A percentile compares a stretch with the other conserved stretches of the same genome.
Evolutionary conservation across 2,113 vertebrate genomes (phyloP).

Genomic region (Pseudorhombus dupliciocellatus): DNA sequence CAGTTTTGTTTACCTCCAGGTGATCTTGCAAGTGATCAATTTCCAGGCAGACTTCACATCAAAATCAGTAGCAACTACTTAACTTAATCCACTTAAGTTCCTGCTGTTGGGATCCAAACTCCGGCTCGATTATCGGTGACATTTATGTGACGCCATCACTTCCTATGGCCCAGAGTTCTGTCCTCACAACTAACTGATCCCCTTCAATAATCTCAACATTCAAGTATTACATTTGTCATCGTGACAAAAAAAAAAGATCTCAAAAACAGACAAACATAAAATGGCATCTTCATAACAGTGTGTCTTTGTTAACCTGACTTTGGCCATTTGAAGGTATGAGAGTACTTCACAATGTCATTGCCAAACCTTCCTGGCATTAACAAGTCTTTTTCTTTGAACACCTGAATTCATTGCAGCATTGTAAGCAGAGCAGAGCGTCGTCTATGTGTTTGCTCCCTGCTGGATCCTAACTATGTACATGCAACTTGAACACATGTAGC

Average conservation of each 20-base stretch:
- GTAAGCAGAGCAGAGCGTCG: slow-evolving; percentile 52
- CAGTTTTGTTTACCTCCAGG: slow-evolving; percentile 78
- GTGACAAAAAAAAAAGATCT: slow-evolving; percentile 50
- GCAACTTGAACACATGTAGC: slow-evolving; percentile 71
- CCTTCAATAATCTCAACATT: slow-evolving; percentile 69
- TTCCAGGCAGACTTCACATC: slow-evolving; percentile 75
- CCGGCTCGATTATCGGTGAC: slow-evolving; percentile 45
- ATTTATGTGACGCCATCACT: slow-evolving; percentile 47
- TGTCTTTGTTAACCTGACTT: slow-evolving; percentile 59
- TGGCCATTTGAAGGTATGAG: slow-evolving; percentile 51
- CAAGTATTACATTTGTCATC: slow-evolving; percentile 79
- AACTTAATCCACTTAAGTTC: slow-evolving; percentile 72
- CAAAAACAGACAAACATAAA: slow-evolving; percentile 55
- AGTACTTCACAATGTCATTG: slow-evolving; percentile 56
- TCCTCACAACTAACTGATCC: slow-evolving; percentile 38
- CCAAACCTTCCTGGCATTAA: slow-evolving; percentile 53
- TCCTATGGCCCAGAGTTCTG: slow-evolving; percentile 66
- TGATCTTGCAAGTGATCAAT: slow-evolving; percentile 97
- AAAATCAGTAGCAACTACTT: slow-evolving; percentile 78
- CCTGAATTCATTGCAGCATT: slow-evolving; percentile 80
- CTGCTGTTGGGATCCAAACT: slow-evolving; percentile 47
- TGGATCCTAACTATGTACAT: slow-evolving; percentile 63
- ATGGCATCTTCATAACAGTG: slow-evolving; percentile 66
- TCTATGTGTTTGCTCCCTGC: slow-evolving; percentile 46
- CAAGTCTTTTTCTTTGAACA: slow-evolving; percentile 42